These are phyloP conservation scores for Mystacornis crossleyi DNA, from an alignment of 2,113 vertebrate genomes.

Conservation along the genomic window DNA sequence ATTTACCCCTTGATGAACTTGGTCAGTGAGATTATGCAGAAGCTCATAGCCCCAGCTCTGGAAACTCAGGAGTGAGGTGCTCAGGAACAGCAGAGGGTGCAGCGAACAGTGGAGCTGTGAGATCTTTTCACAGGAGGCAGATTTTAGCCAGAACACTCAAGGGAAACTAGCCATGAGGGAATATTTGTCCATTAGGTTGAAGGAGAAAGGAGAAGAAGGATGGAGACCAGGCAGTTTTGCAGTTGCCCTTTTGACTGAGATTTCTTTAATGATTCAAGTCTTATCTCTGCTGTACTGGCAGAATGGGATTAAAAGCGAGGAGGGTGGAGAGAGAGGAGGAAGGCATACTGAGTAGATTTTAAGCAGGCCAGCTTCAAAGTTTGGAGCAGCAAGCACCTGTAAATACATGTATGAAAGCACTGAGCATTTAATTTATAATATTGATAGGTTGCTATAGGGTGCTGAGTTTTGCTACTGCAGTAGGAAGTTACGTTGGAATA, in stretches of 20 bases:
- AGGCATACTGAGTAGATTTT: neutral
- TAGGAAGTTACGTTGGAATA: neutral
- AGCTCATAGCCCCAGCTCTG: neutral
- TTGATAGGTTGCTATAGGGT: neutral
- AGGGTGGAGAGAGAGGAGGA: neutral
- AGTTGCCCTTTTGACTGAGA: neutral
- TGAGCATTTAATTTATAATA: neutral
- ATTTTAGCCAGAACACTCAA: neutral
- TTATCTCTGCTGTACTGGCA: neutral
- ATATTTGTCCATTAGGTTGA: neutral
- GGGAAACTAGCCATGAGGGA: neutral
- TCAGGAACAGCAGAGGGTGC: fast-evolving
- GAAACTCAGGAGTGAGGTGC: neutral
- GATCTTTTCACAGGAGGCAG: neutral
- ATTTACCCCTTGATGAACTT: neutral
- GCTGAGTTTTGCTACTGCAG: neutral
- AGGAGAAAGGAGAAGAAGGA: neutral
- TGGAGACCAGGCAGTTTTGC: neutral
- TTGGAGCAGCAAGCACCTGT: neutral
- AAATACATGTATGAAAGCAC: neutral
- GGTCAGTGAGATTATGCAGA: neutral
- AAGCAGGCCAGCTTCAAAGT: neutral
- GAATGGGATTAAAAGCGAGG: neutral
- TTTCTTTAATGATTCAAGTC: neutral
- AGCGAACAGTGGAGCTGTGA: neutral